Evolutionary conservation across 2,797 vertebrate species (phyloP), one percentile per base, ranked within the genome.

Genomic region (Mormyrus proboscirostris): DNA sequence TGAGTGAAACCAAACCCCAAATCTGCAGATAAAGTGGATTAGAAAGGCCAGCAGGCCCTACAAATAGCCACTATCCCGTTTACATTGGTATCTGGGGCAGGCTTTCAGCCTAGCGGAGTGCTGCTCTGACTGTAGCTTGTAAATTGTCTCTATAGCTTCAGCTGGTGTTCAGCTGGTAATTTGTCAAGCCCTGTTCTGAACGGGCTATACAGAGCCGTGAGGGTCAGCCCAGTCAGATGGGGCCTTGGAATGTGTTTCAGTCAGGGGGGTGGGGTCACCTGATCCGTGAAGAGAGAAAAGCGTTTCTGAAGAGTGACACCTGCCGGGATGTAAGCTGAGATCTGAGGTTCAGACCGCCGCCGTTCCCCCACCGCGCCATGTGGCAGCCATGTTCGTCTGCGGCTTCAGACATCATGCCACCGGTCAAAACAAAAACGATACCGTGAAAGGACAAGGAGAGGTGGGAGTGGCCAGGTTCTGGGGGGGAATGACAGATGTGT

Each of bases 1-100:
- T 88, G 89, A 90, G 2, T 90, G 90, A 92, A 91, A 91, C 53
- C 10, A 85, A 90, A 91, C 88, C 87, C 73, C 33, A 25, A 88
- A 29, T 69, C 79, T 65, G 41, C 88, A 89, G 86, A 90, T 76
- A 87, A 91, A 90, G 89, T 88, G 86, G 89, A 88, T 90, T 90
- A 89, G 85, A 41, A 69, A 87, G 65, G 85, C 53, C 50, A 47
- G 53, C 29, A 79, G 57, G 69, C 76, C 8, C 2, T 83, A 41
- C 14, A 41, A 41, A 79, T 14, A 25, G 29, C 88, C 50, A 69
- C 73, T 79, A 50, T 65, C 49, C 65, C 2, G 22, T 51, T 82
- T 86, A 38, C 84, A 57, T 50, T 83, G 79, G 79, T 83, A 86
- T 86, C 29, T 29, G 29, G 84, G 84, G 12, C 84, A 55, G 51